These are phyloP conservation scores for Caenorhabditis brenneri DNA, from an alignment of 1,140 invertebrate species.

Conservation along the genomic window DNA sequence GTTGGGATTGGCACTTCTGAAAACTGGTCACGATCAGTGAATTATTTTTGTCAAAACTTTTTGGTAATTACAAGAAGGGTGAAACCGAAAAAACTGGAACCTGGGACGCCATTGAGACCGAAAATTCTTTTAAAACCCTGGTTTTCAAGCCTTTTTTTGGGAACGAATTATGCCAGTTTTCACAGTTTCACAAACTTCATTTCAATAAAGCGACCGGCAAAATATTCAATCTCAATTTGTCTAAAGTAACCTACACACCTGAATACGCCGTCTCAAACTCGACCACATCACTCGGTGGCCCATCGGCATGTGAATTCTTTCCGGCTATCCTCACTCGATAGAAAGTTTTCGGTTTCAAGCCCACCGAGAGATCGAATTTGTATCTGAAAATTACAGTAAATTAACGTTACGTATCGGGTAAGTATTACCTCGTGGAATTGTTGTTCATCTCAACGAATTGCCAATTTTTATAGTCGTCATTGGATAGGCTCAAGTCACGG, in stretches of 20 bases:
- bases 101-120: too few species aligned
- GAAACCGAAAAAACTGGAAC: too few species aligned
- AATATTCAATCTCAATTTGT: too few species aligned
- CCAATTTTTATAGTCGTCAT: conserved; percentile 40
- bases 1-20: conserved; percentile 39
- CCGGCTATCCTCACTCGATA: conserved; percentile 27
- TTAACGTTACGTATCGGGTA: background rate
- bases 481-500: conserved; percentile 34
- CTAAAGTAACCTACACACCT: background rate
- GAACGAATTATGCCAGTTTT: too few species aligned
- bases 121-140: too few species aligned
- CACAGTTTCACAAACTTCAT: too few species aligned
- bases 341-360: conserved; percentile 42
- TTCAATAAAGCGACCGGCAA: too few species aligned
- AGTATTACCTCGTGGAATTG: background rate
- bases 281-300: background rate
- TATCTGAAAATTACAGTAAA: background rate
- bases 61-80: too few species aligned
- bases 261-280: conserved; percentile 41
- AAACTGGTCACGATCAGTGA: too few species aligned
- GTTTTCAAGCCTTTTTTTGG: too few species aligned
- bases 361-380: conserved; percentile 24
- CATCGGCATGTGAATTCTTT: conserved; percentile 31
- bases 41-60: too few species aligned
- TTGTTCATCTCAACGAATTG: conserved; percentile 22